Evolutionary conservation across 1,140 invertebrate species (phyloP), one percentile per base, ranked within the genome.

Genomic region (Hycleus phaleratus): DNA sequence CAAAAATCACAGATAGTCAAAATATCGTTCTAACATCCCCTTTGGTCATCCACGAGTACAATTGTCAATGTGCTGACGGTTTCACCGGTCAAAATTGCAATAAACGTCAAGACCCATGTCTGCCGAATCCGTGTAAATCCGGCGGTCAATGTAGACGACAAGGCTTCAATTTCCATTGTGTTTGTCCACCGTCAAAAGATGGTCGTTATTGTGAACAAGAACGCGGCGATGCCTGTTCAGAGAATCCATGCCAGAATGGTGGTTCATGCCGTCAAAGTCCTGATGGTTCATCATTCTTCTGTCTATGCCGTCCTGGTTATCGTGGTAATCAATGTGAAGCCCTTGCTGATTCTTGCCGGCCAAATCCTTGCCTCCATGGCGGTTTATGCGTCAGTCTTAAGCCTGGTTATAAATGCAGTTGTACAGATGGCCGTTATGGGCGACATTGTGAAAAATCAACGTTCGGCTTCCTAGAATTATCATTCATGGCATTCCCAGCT

Each of bases 391-490:
- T 94, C 38, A 86, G 83, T 70, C 78, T 86, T 8, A 90, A 87
- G 71, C 87, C 87, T 18, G 89, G 86, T 38, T 94, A 93, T 69
- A 86, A 85, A 56, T 97, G 95, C 73, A 87, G 84, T 58, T 97
- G 95, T 71, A 84, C 83, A 0, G 84, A 90, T 60, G 86, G 89
- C 45, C 84, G 88, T n/a, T 94, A 93, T 71, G 95, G 94, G 7
- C 79, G 85, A 18, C 88, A 91, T 67, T 97, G 94, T 74, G 91
- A 97, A 72, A 86, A 86, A 59, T 87, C 90, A 0, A 93, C 90
- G 6, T 92, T 85, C 71, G 92, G 93, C 11, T 97, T 97, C 71
- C 81, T 84, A 50, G 89, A 91, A 64, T 76, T 93, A 0, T 96
- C 93, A 0, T 97, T 84, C 71, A 92, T 95, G 86, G 80, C 85